A percentile compares a stretch with the other conserved stretches of the same genome.
phyloP scores from a whole-genome alignment of 2,797 vertebrate species.

The Malacoraja senta region DNA sequence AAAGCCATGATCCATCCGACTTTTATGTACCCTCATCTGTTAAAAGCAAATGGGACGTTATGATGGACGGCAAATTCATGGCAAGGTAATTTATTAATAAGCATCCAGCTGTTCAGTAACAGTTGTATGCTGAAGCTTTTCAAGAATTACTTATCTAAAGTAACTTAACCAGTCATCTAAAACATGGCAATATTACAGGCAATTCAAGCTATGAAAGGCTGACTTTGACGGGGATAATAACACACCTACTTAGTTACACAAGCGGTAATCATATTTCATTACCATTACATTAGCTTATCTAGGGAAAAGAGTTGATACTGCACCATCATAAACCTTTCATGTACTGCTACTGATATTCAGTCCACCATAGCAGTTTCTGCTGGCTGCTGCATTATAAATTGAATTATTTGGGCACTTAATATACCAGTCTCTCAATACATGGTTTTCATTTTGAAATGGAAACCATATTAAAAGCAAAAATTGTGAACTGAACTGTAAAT shows the following conservation, averaged over 20 bases:
- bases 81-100: slow-evolving; percentile 25
- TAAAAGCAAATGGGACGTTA: not conserved
- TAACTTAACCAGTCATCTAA: slow-evolving; percentile 31
- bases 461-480: not conserved
- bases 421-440: slow-evolving; percentile 16
- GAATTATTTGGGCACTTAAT: not conserved
- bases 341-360: slow-evolving; percentile 35
- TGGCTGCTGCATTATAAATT: slow-evolving; percentile 15
- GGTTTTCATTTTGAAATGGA: slow-evolving; percentile 3
- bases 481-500: not conserved
- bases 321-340: slow-evolving; percentile 37
- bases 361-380: slow-evolving; percentile 24
- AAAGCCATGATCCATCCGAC: not conserved
- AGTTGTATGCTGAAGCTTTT: slow-evolving; percentile 19
- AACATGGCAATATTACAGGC: slow-evolving; percentile 21
- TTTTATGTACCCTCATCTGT: not conserved
- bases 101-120: slow-evolving; percentile 20
- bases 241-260: slow-evolving; percentile 35
- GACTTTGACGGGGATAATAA: slow-evolving; percentile 37
- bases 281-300: slow-evolving; percentile 37
- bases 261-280: slow-evolving; percentile 38
- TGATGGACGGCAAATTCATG: not conserved
- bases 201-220: slow-evolving; percentile 22
- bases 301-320: slow-evolving; percentile 32
- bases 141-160: slow-evolving; percentile 33